A percentile compares a stretch with the other conserved stretches of the same genome.
Evolutionary conservation across 1,140 invertebrate genomes (phyloP).

Genomic region (Anadara kagoshimensis): DNA sequence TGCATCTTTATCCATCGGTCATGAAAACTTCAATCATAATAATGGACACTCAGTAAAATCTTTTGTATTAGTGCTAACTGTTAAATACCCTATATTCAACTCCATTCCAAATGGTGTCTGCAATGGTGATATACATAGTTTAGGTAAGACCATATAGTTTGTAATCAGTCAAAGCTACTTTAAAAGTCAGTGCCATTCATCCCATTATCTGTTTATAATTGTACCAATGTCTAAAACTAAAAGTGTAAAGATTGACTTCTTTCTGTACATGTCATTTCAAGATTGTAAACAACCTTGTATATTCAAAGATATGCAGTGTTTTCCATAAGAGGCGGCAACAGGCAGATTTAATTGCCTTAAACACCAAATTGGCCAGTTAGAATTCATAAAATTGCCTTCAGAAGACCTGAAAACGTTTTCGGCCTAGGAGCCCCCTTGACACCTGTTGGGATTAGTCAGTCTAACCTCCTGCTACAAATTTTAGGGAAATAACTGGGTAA

Average conservation of each 20-base stretch:
- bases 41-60: constrained; percentile 90
- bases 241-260: neutral
- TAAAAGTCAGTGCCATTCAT: too few relatives aligned
- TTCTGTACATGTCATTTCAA: too few relatives aligned
- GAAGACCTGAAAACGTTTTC: too few relatives aligned
- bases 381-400: too few relatives aligned
- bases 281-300: neutral
- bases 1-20: constrained; percentile 87
- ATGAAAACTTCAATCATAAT: constrained; percentile 86
- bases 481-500: too few relatives aligned
- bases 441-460: too few relatives aligned
- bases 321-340: too few relatives aligned
- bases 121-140: constrained; percentile 54
- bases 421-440: too few relatives aligned
- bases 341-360: too few relatives aligned
- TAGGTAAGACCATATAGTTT: constrained; percentile 31
- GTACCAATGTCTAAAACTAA: neutral
- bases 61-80: constrained; percentile 89
- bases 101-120: constrained; percentile 46
- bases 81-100: constrained; percentile 72
- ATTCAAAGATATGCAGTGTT: too few relatives aligned
- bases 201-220: neutral
- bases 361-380: too few relatives aligned
- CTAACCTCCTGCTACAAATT: too few relatives aligned
- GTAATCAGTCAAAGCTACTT: neutral